Percentiles rank a stretch among this genome's conserved stretches.
These are phyloP conservation scores for Frankliniella intonsa DNA, from an alignment of 2,888 invertebrate genomes.

Conservation along the genomic window DNA sequence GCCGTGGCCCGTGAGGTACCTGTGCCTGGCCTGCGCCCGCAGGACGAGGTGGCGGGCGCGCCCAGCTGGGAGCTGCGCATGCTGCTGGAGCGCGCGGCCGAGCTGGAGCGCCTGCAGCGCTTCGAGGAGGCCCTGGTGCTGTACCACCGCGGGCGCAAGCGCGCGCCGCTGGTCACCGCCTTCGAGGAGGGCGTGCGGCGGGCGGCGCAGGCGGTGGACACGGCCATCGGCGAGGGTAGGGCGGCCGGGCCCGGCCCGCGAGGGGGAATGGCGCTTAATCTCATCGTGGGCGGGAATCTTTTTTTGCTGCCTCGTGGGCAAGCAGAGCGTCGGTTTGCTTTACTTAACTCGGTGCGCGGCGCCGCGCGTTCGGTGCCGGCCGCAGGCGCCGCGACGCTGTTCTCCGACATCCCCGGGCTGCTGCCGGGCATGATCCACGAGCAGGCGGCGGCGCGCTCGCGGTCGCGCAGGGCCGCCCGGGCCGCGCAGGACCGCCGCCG, in stretches of 20 bases:
- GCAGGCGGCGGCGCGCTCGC: not conserved
- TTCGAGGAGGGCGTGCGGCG: not conserved
- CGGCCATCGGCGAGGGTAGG: not conserved
- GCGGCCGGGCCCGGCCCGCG: not conserved
- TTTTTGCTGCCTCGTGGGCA: too few relatives aligned
- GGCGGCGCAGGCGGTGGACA: not conserved
- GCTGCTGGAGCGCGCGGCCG: constrained; percentile 11
- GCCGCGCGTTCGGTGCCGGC: too few relatives aligned
- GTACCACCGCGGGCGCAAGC: not conserved
- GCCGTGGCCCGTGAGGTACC: too few relatives aligned
- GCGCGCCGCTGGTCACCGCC: not conserved
- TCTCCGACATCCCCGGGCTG: not conserved
- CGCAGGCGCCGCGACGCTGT: not conserved
- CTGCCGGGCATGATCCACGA: constrained; percentile 4
- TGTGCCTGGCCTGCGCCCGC: not conserved
- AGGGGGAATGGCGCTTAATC: too few relatives aligned
- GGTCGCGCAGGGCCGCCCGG: not conserved
- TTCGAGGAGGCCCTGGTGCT: constrained; percentile 23
- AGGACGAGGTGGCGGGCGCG: not conserved
- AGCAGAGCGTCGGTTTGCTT: too few relatives aligned
- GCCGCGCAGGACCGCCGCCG: not conserved
- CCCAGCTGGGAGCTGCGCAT: not conserved
- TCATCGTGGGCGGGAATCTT: too few relatives aligned
- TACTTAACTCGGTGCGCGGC: too few relatives aligned
- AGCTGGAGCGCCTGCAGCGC: constrained; percentile 9